These are phyloP conservation scores for Drosophila sucinea DNA, from an alignment of 1,140 invertebrate genomes.

Conservation along the genomic window DNA sequence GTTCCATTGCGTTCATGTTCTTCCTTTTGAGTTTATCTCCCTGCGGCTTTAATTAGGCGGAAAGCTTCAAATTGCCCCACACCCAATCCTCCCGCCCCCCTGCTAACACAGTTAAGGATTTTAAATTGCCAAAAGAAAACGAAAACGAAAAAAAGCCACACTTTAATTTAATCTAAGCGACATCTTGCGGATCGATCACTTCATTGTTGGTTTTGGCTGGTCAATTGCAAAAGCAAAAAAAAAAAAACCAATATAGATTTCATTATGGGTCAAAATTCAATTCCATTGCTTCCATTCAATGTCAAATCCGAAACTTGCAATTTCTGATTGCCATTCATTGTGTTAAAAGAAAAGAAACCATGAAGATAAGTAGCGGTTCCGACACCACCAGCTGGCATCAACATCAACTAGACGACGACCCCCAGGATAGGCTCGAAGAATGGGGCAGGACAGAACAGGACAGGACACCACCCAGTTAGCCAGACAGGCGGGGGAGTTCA, in stretches of 20 bases:
- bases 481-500: slow-evolving; percentile 9
- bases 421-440: slow-evolving; percentile 15
- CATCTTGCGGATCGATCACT: background rate
- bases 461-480: background rate
- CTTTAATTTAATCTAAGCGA: background rate
- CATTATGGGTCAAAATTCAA: slow-evolving; percentile 25
- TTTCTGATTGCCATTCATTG: slow-evolving; percentile 52
- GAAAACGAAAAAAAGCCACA: background rate
- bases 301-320: slow-evolving; percentile 30
- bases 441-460: background rate
- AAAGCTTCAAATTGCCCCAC: background rate
- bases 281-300: slow-evolving; percentile 29
- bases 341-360: background rate
- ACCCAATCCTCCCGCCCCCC: too few relatives aligned
- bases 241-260: slow-evolving; percentile 35
- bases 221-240: background rate
- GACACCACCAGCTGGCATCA: slow-evolving; percentile 22
- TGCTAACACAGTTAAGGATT: too few relatives aligned
- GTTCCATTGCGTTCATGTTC: background rate
- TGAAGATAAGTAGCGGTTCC: slow-evolving; percentile 3
- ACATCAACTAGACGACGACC: slow-evolving; percentile 28
- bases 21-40: background rate
- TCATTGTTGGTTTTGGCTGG: background rate
- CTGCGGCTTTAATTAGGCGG: slow-evolving; percentile 11
- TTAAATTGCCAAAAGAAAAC: background rate